Conservation (phyloP, 1,140 invertebrate genomes). For the Drosophila azteca region DNA sequence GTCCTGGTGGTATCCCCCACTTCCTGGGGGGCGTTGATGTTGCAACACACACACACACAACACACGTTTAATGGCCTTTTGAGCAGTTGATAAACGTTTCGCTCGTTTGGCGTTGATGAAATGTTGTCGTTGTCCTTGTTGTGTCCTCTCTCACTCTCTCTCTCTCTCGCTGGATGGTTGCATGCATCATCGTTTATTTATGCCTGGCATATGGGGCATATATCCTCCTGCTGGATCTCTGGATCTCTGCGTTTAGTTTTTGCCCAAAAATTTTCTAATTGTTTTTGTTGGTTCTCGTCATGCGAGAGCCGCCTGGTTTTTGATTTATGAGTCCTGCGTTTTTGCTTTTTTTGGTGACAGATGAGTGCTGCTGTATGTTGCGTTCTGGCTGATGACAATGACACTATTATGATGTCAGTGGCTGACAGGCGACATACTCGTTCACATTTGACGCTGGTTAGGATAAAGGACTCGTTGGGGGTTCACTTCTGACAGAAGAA, state of each 20-base stretch:
- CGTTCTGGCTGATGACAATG: slow-evolving; percentile 62
- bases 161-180: too few species aligned
- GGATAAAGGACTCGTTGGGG: not conserved
- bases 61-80: slow-evolving; percentile 83
- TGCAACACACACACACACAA: slow-evolving; percentile 28
- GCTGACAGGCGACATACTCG: slow-evolving; percentile 69
- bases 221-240: slow-evolving; percentile 18
- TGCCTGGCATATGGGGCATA: slow-evolving; percentile 65
- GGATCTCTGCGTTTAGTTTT: slow-evolving; percentile 62
- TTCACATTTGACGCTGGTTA: slow-evolving; percentile 32
- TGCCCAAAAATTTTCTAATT: slow-evolving; percentile 75
- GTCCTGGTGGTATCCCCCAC: not conserved
- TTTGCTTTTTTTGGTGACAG: slow-evolving; percentile 29
- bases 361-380: not conserved
- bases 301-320: slow-evolving; percentile 33
- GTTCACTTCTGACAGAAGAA: too few species aligned
- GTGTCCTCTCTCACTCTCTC: slow-evolving; percentile 37
- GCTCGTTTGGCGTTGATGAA: slow-evolving; percentile 81
- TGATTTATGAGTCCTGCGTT: slow-evolving; percentile 63
- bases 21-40: slow-evolving; percentile 44
- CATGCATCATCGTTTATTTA: slow-evolving; percentile 76
- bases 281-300: slow-evolving; percentile 72
- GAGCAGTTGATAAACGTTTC: slow-evolving; percentile 84
- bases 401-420: slow-evolving; percentile 79
- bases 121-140: slow-evolving; percentile 67